These are phyloP conservation scores for Metallyticus violacea DNA, from an alignment of 2,888 invertebrate genomes.

Conservation along the genomic window DNA sequence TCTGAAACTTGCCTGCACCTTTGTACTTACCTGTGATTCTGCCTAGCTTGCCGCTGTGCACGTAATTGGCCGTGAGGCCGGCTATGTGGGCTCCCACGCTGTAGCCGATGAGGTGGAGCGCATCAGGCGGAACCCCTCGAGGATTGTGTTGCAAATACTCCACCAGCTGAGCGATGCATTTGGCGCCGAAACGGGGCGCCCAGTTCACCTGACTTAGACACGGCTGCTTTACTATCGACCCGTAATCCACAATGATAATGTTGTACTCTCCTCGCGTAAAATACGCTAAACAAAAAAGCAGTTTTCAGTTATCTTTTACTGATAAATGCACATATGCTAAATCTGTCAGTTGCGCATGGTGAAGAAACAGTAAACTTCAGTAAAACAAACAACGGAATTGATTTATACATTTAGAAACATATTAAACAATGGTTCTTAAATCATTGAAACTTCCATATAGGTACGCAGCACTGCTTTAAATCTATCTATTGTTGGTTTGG, in stretches of 20 bases:
- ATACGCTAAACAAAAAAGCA: slow-evolving; percentile 55
- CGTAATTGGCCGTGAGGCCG: slow-evolving; percentile 75
- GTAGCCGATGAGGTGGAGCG: slow-evolving; percentile 78
- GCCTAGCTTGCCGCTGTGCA: slow-evolving; percentile 73
- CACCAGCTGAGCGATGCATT: slow-evolving; percentile 78
- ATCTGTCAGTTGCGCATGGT: too few relatives aligned
- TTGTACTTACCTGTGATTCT: slow-evolving; percentile 67
- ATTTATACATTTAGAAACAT: too few relatives aligned
- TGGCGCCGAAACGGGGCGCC: slow-evolving; percentile 53
- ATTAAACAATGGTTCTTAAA: too few relatives aligned
- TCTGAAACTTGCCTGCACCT: neutral
- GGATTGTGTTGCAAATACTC: slow-evolving; percentile 77
- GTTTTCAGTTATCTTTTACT: too few relatives aligned
- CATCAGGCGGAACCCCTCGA: slow-evolving; percentile 69
- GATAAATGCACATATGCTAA: too few relatives aligned
- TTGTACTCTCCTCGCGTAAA: slow-evolving; percentile 78
- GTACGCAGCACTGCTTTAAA: too few relatives aligned
- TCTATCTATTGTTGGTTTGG: too few relatives aligned
- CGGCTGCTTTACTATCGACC: slow-evolving; percentile 73
- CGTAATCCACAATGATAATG: slow-evolving; percentile 84
- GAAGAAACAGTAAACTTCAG: too few relatives aligned
- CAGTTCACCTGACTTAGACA: slow-evolving; percentile 69
- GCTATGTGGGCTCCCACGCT: slow-evolving; percentile 86
- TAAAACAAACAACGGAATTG: too few relatives aligned
- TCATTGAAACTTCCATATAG: too few relatives aligned